A percentile compares a stretch with the other conserved stretches of the same genome.
Conservation (phyloP, 2,797 vertebrate species). For the Artibeus lituratus region DNA sequence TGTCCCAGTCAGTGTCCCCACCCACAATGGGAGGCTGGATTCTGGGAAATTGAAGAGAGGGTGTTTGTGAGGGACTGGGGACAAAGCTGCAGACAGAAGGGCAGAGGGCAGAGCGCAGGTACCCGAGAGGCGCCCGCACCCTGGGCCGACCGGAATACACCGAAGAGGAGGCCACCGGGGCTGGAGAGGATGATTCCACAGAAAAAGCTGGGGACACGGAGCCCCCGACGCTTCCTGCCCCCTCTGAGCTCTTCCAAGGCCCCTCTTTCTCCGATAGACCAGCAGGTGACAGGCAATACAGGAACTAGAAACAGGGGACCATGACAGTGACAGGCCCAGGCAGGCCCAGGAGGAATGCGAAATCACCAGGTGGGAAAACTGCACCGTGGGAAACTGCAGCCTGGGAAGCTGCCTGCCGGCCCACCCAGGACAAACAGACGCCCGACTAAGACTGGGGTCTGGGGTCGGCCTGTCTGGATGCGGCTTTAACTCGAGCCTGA, state of each 20-base stretch:
- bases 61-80: background rate
- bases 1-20: background rate
- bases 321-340: too few species aligned
- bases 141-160: background rate
- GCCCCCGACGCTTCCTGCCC: background rate
- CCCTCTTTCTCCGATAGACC: background rate
- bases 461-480: too few species aligned
- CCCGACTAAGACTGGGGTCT: too few species aligned
- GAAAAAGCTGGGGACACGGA: background rate
- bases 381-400: too few species aligned
- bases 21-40: background rate
- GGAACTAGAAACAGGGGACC: background rate
- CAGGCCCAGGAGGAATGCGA: too few species aligned
- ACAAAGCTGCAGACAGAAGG: background rate
- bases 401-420: too few species aligned
- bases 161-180: background rate
- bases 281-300: background rate
- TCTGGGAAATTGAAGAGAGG: background rate
- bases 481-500: too few species aligned
- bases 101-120: rapidly evolving
- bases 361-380: too few species aligned
- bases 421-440: too few species aligned
- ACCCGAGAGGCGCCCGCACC: too few species aligned
- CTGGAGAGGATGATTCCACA: background rate
- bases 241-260: background rate